Base-by-base conservation (phyloP, 2,113 vertebrate genomes). In the Caranx ignobilis region DNA sequence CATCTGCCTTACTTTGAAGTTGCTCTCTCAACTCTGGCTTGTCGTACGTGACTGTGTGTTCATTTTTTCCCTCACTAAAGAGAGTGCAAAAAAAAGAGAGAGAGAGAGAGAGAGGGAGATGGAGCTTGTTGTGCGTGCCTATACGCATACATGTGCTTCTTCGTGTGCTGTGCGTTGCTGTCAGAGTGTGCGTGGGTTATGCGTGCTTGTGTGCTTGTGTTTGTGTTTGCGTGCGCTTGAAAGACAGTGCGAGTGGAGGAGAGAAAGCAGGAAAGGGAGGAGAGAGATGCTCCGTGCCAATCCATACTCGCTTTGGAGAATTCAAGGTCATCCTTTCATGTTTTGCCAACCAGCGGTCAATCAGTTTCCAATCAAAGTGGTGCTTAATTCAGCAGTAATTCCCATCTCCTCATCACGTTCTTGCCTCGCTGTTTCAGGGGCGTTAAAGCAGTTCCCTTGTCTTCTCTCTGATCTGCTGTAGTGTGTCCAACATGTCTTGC, bases 1-100 rank as follows among this genome's bases (percentile, higher is more conserved):
- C 92, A 92, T 93, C 92, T 94, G 93, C 91, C 86, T 90, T 41
- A 89, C 94, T 95, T 95, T 95, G 94, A 95, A 95, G 94, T 95
- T 89, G 81, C 90, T 93, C 93, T 88, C 91, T 89, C 87, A 85
- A 89, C 92, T 90, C 91, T 77, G 90, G 89, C 91, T 87, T 83
- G 90, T 90, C 81, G 85, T 92, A 94, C 93, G 90, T 94, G 94
- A 92, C 93, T 89, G 88, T 90, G 88, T 91, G 87, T 76, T 87
- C 82, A 84, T 82, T 90, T 81, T 61, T 65, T 75, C 9, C 35
- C 77, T 62, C 79, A 55, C 83, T 81, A 83, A 84, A 82, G 75
- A 81, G 80, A 83, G 69, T 37, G 71, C 32, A 57, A 70, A 87
- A 85, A 71, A 43, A 16, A 13, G n/a, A n/a, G n/a, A n/a, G n/a